phyloP scores from a whole-genome alignment of 2,113 vertebrate species.

The Tyrannus savana region DNA sequence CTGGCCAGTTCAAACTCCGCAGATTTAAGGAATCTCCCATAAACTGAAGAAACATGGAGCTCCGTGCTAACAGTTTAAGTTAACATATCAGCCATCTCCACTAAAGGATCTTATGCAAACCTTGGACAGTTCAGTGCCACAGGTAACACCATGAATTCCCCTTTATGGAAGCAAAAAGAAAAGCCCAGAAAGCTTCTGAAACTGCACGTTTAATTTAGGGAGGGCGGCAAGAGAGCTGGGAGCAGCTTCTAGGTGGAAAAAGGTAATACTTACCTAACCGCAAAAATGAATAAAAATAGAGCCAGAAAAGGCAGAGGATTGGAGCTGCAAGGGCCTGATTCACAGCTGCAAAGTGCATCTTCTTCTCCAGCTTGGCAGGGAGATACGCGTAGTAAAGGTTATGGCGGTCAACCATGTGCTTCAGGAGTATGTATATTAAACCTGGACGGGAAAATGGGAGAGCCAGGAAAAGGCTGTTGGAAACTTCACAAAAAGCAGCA shows the following conservation, averaged over 20 bases:
- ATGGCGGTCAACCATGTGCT: slow-evolving; percentile 93
- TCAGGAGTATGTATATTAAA: slow-evolving; percentile 90
- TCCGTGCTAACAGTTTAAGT: background rate
- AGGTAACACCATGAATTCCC: background rate
- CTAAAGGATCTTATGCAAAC: background rate
- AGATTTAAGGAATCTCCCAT: background rate
- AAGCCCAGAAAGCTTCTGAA: background rate
- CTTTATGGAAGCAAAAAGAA: background rate
- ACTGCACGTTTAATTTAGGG: background rate
- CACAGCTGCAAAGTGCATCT: slow-evolving; percentile 90
- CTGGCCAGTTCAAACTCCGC: background rate
- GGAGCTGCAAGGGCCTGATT: slow-evolving; percentile 91
- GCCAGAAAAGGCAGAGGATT: slow-evolving; percentile 95
- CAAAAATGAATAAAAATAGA: slow-evolving; percentile 93
- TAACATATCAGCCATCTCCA: background rate
- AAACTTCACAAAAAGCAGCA: background rate
- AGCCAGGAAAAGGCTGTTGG: background rate
- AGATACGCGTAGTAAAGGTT: slow-evolving; percentile 93
- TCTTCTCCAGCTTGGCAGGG: slow-evolving; percentile 86
- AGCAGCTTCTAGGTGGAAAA: background rate
- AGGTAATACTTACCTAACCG: slow-evolving; percentile 78
- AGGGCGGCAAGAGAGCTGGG: background rate
- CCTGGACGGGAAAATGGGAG: slow-evolving; percentile 70
- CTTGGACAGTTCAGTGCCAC: background rate
- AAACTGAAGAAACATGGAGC: background rate